Conservation (phyloP, 1,140 invertebrate genomes). For the Sinella curviseta region DNA sequence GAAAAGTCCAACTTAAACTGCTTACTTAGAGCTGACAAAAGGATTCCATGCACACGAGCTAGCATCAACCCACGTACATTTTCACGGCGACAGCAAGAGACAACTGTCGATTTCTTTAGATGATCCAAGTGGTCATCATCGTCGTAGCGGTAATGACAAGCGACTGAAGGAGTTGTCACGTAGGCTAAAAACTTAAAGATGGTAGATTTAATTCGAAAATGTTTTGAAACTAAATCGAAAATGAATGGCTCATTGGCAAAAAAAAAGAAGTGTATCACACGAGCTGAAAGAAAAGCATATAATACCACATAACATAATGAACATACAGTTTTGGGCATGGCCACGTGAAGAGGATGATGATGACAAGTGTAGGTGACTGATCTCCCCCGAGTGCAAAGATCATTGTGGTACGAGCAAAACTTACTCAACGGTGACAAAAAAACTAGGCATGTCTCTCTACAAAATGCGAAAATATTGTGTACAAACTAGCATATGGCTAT, state of each 20-base stretch:
- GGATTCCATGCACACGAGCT: too few species aligned
- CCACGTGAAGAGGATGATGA: too few species aligned
- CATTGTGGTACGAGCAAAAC: conserved; percentile 36
- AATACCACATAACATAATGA: too few species aligned
- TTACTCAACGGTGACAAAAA: conserved; percentile 25
- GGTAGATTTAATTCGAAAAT: neutral
- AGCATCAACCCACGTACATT: too few species aligned
- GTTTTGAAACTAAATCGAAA: conserved; percentile 12
- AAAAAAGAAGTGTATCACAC: neutral
- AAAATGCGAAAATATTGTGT: neutral
- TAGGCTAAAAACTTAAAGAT: neutral
- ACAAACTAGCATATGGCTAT: too few species aligned
- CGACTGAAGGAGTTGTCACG: neutral
- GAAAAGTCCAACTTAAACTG: too few species aligned
- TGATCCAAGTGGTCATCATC: conserved; percentile 1
- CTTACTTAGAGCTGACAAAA: too few species aligned
- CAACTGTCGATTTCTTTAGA: too few species aligned
- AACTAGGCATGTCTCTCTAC: neutral
- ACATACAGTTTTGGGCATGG: too few species aligned
- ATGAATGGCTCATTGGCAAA: conserved; percentile 13
- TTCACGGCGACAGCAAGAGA: too few species aligned
- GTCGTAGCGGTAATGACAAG: neutral
- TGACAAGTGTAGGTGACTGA: too few species aligned
- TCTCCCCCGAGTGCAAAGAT: conserved; percentile 38
- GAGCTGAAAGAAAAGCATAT: too few species aligned